Evolutionary conservation across 1,140 invertebrate species (phyloP), one percentile per base, ranked within the genome.

Genomic region (Bombus haemorrhoidalis): DNA sequence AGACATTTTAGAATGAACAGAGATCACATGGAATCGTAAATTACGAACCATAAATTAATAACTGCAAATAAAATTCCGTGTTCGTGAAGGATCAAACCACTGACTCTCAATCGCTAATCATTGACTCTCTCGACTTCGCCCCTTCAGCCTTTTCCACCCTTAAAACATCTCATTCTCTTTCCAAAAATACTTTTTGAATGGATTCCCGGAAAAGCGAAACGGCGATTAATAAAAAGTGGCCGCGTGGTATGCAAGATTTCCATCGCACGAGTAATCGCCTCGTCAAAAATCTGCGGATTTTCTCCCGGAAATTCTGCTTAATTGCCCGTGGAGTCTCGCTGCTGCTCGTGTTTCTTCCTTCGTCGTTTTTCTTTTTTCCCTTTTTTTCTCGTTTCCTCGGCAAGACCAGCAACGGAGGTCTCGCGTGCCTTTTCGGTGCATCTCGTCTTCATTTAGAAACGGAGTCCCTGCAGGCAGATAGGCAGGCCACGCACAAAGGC

Each of bases 401-500:
- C 0, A 68, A 22, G 66, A 9, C 3, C 28, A 18, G 2, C 72
- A 47, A 15, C 37, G 25, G 28, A 37, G 32, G 25, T 34, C 32
- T 39, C 72, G 41, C 41, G 41, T 22, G 41, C 41, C 72, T 47
- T 74, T 47, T 47, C 72, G 10, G 13, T 28, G 8, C 3, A 22
- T 75, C 57, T 79, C 53, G 76, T 39, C 32, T 80, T 80, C 72
- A 85, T 80, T 72, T 79, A 39, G 71, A 43, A 47, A 57, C 28
- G n/a, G 37, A 64, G 37, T 57, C 76, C 47, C 69, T 77, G 28
- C 39, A 18, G 73, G 43, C 73, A 13, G n/a, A 47, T 73, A 43
- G 57, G 32, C 57, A 43, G 41, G 5, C 47, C 47, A 15, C n/a
- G 72, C 68, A 83, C 86, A 88, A 86, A 85, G 83, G 39, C 28